Conservation (phyloP, 37 sponge, comb jelly and placozoan genomes). For the Chondrosia reniformis region DNA sequence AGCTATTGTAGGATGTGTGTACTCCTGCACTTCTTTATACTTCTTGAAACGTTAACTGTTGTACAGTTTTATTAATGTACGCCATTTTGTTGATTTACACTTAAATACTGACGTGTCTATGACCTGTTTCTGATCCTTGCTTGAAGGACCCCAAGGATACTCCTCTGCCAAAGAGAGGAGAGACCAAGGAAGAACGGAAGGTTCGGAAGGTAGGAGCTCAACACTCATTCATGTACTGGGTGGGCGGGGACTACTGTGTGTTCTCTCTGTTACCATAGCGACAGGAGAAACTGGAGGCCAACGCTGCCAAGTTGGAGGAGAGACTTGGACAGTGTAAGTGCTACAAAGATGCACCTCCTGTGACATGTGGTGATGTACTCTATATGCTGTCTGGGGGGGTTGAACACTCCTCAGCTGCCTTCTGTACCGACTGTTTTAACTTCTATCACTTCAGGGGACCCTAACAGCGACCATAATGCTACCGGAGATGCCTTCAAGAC, state of each 20-base stretch:
- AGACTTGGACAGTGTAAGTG: neutral
- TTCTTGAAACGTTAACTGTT: too few species aligned
- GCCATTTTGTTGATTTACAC: too few species aligned
- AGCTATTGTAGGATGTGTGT: too few species aligned
- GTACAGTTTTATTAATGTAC: too few species aligned
- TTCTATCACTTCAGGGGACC: conserved; percentile 95
- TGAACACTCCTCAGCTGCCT: too few species aligned
- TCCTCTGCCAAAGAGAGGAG: conserved; percentile 63
- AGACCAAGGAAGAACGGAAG: conserved; percentile 66
- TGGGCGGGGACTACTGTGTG: neutral
- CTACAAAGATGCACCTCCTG: neutral
- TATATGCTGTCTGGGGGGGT: too few species aligned
- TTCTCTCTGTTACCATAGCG: neutral
- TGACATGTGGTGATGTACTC: too few species aligned
- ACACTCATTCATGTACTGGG: neutral
- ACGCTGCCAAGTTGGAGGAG: neutral
- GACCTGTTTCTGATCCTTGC: too few species aligned
- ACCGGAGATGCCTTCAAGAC: conserved; percentile 94
- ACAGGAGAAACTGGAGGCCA: neutral
- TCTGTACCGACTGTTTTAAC: too few species aligned
- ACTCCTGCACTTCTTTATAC: too few species aligned
- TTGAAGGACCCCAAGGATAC: conserved; percentile 70
- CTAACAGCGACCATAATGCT: conserved; percentile 64
- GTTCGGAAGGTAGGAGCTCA: conserved; percentile 52
- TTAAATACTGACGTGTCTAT: too few species aligned